Base-by-base conservation (phyloP, 2,888 invertebrate genomes). In the Coleophora deauratella region DNA sequence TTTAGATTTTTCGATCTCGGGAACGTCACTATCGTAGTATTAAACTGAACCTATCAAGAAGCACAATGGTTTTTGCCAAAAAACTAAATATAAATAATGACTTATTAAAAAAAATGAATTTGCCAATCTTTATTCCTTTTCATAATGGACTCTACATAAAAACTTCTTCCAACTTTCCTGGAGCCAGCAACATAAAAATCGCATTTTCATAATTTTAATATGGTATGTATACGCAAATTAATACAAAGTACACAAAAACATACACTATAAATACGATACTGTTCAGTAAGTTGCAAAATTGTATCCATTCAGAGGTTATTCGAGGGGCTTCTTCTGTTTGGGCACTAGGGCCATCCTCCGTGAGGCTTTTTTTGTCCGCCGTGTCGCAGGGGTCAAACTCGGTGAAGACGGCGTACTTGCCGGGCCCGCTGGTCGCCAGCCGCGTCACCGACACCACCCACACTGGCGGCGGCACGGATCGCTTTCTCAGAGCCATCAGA, bases 341-440 rank as follows among this genome's bases (percentile, higher is more conserved):
- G n/a, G 51, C 44, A 12, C 38, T 40, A 11, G 51, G 47, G 27
- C 54, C 48, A 4, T 73, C 73, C 31, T 72, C 75, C 2, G 66
- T 54, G 2, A 71, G 50, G 7, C 49, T 49, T 51, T 70, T 75
- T 2, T 51, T 58, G 27, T 72, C 72, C 1, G 50, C 40, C n/a
- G 45, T 27, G 30, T 72, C 67, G 39, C 50, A 67, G 1, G 80
- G 74, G 43, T 82, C 84, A 44, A 84, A 81, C 50, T 85, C 85
- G 0, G 77, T 79, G 50, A 85, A 82, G 12, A 82, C 65, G 0
- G 76, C 74, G 45, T 84, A 84, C 51, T 68, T 73, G 13, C 68
- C 81, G 4, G 81, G 78, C 1, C 81, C 79, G 33, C 61, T 63
- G 42, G 50, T 65, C 15, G 75, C 63, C 28, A 77, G 47, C 11